phyloP scores from a whole-genome alignment of 2,113 vertebrate species.

The Nibea albiflora region DNA sequence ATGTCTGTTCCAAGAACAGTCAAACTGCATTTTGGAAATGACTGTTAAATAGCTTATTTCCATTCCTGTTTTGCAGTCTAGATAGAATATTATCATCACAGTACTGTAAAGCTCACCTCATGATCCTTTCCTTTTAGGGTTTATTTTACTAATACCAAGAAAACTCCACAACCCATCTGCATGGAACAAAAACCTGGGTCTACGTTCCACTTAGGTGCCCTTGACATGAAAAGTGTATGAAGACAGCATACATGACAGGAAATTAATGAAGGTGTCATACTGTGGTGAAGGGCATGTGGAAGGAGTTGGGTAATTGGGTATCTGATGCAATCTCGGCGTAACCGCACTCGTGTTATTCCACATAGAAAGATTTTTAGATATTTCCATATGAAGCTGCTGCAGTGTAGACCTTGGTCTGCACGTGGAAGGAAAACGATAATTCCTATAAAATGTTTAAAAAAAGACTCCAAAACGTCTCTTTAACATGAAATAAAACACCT shows the following conservation, averaged over 20 bases:
- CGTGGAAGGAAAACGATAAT: not conserved
- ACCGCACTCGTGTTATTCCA: conserved; percentile 4
- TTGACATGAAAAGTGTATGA: conserved; percentile 3
- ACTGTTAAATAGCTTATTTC: too few species aligned
- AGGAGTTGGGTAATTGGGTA: not conserved
- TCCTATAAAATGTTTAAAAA: not conserved
- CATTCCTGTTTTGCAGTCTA: too few species aligned
- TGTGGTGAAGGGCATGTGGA: not conserved
- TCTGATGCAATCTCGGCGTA: conserved; percentile 58
- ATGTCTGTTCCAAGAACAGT: not conserved
- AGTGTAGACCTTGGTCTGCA: not conserved
- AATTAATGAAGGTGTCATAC: not conserved
- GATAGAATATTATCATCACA: not conserved
- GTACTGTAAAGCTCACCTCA: too few species aligned
- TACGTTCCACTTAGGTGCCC: not conserved
- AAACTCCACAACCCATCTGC: not conserved
- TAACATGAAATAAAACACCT: not conserved
- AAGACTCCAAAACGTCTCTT: not conserved
- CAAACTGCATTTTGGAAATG: not conserved
- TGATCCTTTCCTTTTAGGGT: too few species aligned
- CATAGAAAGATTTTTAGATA: not conserved
- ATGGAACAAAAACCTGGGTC: not conserved
- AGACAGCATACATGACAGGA: not conserved
- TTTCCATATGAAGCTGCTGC: not conserved
- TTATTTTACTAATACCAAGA: not conserved